A percentile compares a stretch with the other conserved stretches of the same genome.
Conservation (phyloP, 1,140 invertebrate species). For the Phymastichus coffea region DNA sequence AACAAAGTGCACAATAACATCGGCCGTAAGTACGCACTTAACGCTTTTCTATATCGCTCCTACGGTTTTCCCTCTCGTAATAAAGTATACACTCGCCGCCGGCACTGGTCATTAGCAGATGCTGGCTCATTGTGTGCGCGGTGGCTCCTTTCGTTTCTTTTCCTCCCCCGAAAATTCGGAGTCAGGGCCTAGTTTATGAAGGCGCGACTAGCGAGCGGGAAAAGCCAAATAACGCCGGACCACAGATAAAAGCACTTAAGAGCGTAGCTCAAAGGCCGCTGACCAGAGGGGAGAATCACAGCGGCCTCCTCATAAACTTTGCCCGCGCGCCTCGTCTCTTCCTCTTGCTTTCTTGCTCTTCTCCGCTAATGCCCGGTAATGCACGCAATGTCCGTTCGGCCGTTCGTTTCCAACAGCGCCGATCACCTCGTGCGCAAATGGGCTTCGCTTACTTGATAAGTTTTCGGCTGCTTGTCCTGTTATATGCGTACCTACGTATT, state of each 20-base stretch:
- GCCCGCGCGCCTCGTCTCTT: too few relatives aligned
- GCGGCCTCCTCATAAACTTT: conserved; percentile 34
- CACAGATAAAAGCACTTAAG: conserved; percentile 41
- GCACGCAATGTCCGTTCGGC: not conserved
- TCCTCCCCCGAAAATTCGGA: not conserved
- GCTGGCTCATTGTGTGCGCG: not conserved
- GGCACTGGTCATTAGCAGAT: not conserved
- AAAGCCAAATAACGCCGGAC: too few relatives aligned
- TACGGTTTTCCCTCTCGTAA: too few relatives aligned
- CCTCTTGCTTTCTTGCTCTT: not conserved
- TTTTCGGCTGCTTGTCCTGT: too few relatives aligned
- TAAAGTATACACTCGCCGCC: too few relatives aligned
- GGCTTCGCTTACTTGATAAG: not conserved
- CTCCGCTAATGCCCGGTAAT: not conserved
- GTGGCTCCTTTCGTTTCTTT: too few relatives aligned
- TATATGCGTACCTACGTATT: too few relatives aligned
- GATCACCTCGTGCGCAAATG: not conserved
- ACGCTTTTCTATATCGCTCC: too few relatives aligned
- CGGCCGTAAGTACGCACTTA: too few relatives aligned
- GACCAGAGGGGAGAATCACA: conserved; percentile 34
- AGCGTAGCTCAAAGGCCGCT: conserved; percentile 32
- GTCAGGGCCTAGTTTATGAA: not conserved
- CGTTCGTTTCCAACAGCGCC: not conserved
- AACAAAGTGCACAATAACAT: too few relatives aligned
- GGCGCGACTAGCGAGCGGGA: not conserved